Evolutionary conservation across 2,113 vertebrate genomes (phyloP), one percentile per base, ranked within the genome.

Genomic region (Cryptomyrus ogoouensis): DNA sequence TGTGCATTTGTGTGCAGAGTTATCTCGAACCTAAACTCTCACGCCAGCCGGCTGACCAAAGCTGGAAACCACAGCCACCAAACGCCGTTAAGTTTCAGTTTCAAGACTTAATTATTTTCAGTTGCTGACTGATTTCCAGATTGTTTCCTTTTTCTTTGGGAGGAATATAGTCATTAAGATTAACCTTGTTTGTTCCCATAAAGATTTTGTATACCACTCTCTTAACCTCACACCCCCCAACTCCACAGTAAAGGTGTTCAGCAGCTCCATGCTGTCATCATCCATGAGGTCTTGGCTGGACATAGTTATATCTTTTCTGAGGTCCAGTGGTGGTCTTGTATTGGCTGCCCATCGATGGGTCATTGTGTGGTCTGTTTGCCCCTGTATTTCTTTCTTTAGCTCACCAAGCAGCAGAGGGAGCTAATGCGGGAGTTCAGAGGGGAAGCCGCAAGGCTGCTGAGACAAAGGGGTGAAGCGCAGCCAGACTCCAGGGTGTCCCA

Each of bases 371-470:
- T 17, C 5, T 80, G 15, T 80, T 42, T 47, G 19, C 8, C 39
- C 39, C 39, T 24, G 9, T 24, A 24, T 27, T 27, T 77, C 7
- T 27, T 13, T 91, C n/a, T 85, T 91, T 90, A 96, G 96, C 91
- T 96, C 15, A 94, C 94, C 10, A 90, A 21, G 35, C 86, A 92
- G 47, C 92, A 91, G 90, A 93, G 93, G 74, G 92, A 91, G 50
- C 92, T 95, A 92, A 95, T 96, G 94, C 91, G 66, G 90, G 85
- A 19, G 27, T 90, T 94, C 89, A 92, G 93, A 94, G 91, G 95
- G 1, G 56, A 91, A n/a, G 93, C 92, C 0, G n/a, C 89, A 56
- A 92, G 89, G 89, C 24, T 91, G 52, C 52, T 35, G 27, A 91
- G 70, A 47, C 90, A 53, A 27, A 94, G 44, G 50, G 90, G 0